phyloP scores from a whole-genome alignment of 2,113 vertebrate species.

The Ptyas mucosa region DNA sequence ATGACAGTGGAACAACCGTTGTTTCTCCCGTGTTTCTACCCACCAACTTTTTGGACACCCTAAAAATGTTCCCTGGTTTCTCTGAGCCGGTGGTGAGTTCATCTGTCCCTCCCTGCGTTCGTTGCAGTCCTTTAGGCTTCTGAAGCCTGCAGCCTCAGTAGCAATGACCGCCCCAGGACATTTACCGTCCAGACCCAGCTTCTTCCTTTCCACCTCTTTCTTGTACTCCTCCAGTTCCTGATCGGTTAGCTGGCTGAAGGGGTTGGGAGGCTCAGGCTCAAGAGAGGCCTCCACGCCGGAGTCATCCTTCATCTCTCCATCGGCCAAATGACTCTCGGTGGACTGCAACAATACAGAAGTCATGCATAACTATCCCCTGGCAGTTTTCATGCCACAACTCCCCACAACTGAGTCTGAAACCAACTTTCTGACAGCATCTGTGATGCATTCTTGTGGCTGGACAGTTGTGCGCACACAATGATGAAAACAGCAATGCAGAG shows the following conservation, averaged over 20 bases:
- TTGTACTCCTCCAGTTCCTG: conserved; percentile 95
- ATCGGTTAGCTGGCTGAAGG: conserved; percentile 94
- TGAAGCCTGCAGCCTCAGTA: neutral
- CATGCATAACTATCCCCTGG: conserved; percentile 22
- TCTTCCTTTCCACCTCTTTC: conserved; percentile 93
- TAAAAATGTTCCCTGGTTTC: neutral
- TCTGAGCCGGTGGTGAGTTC: neutral
- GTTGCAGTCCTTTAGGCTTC: neutral
- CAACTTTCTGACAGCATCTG: neutral
- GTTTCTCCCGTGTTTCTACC: neutral
- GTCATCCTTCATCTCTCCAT: conserved; percentile 52
- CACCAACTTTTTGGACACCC: neutral
- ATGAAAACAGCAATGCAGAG: neutral
- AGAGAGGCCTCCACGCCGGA: conserved; percentile 57
- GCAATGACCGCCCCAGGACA: fast-evolving
- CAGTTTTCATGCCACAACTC: neutral
- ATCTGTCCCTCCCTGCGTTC: neutral
- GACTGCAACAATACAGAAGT: conserved; percentile 71
- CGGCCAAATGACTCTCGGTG: conserved; percentile 75
- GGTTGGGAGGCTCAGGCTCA: conserved; percentile 86
- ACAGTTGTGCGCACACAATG: neutral
- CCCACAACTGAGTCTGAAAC: neutral
- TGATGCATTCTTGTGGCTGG: neutral
- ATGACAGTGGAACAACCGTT: neutral
- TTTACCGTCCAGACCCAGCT: conserved; percentile 79